Percentiles rank a stretch among this genome's conserved stretches.
Evolutionary conservation across 2,797 vertebrate species (phyloP).

Genomic region (Astyanax mexicanus): DNA sequence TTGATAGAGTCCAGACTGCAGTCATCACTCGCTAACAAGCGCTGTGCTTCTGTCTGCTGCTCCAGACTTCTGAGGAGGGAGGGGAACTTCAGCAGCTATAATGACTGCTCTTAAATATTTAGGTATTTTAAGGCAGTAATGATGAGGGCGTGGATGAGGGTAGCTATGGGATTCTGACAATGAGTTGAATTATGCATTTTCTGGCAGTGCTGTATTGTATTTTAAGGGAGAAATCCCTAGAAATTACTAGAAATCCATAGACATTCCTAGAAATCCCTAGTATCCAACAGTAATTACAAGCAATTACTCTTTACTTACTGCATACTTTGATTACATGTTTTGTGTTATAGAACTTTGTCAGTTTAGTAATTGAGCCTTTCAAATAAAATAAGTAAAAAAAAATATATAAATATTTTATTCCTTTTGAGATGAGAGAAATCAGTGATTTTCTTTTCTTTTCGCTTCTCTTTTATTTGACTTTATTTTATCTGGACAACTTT

Average conservation of each 20-base stretch:
- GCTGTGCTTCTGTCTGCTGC: conserved; percentile 47
- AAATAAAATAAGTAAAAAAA: no score
- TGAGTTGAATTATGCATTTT: not conserved
- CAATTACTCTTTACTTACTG: no score
- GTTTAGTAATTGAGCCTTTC: no score
- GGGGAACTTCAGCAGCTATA: conserved; percentile 17
- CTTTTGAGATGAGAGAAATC: no score
- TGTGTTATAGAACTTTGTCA: no score
- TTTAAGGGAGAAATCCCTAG: not conserved
- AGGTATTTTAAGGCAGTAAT: conserved; percentile 46
- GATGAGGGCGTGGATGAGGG: not conserved
- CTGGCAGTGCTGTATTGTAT: no score
- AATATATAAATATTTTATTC: no score
- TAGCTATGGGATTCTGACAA: not conserved
- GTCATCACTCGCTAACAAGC: conserved; percentile 57
- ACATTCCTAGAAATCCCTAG: no score
- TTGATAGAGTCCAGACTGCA: conserved; percentile 59
- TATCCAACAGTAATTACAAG: not conserved
- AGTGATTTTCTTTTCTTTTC: no score
- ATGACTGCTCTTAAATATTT: conserved; percentile 55
- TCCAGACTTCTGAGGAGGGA: conserved; percentile 50
- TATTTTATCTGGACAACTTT: no score
- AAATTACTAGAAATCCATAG: not conserved
- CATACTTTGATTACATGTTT: no score
- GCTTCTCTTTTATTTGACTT: no score